A percentile compares a stretch with the other conserved stretches of the same genome.
Evolutionary conservation across 2,113 vertebrate species (phyloP).

Genomic region (Madoqua kirkii): DNA sequence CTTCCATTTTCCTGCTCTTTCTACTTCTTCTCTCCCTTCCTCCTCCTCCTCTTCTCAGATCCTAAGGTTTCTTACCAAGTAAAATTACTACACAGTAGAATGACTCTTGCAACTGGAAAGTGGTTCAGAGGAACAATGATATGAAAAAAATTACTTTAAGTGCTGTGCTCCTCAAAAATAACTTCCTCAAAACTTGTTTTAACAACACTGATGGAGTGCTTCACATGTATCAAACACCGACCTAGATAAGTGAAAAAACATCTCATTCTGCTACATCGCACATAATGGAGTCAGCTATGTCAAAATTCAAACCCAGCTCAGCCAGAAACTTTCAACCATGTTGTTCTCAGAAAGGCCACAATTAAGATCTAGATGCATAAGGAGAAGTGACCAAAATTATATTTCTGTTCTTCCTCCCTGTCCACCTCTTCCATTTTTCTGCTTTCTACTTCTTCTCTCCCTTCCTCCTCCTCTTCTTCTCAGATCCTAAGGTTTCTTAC

Average conservation of each 20-base stretch:
- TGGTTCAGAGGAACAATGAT: neutral
- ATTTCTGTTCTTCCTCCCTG: neutral
- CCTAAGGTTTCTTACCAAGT: neutral
- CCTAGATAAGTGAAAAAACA: neutral
- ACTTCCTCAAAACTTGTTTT: neutral
- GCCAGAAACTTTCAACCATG: neutral
- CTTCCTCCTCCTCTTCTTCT: neutral
- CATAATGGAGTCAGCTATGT: neutral
- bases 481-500: neutral
- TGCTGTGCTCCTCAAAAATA: neutral
- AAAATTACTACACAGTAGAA: neutral
- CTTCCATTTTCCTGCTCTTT: neutral
- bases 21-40: neutral
- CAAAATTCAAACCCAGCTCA: neutral
- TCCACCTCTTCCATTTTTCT: neutral
- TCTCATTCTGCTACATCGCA: neutral
- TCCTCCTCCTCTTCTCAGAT: neutral
- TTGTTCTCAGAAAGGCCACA: neutral
- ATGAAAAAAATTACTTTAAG: neutral
- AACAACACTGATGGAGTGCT: neutral
- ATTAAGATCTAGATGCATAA: neutral
- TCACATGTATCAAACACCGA: neutral
- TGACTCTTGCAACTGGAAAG: neutral
- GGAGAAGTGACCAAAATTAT: neutral
- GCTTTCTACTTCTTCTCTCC: neutral